Evolutionary conservation across 2,113 vertebrate species (phyloP), one percentile per base, ranked within the genome.

Genomic region (Ammodytes marinus): DNA sequence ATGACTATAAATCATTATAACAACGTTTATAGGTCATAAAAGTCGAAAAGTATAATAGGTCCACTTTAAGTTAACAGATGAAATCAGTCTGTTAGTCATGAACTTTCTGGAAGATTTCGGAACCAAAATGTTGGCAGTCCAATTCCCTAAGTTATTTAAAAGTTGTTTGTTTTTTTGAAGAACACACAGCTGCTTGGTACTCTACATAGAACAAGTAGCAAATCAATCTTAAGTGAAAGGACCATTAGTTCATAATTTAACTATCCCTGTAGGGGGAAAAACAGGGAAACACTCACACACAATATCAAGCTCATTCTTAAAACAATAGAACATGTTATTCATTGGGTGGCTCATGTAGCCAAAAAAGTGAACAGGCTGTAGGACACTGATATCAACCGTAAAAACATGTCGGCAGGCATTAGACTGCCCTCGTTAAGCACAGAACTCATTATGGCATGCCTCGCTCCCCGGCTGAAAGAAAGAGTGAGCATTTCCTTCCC

Each of bases 391-490:
- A 89, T 92, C 88, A n/a, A 75, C 83, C 79, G 77, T 87, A 83
- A 90, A 91, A 93, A 90, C 83, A 86, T 88, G 85, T 89, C 70
- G 52, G 63, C 75, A 84, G 77, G 83, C 85, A 87, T 91, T 90
- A 87, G 85, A 87, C 83, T 71, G 67, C 77, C 82, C 77, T 92
- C 76, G 85, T 91, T 87, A 89, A 87, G 86, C 87, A 90, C 72
- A 86, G 79, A 94, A 88, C 88, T 90, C 90, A 93, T 92, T 91
- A 91, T 69, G 65, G 67, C 69, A 79, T 69, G 74, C 71, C 85
- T 80, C 39, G 74, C 83, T 88, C 88, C 79, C 87, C 83, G 75
- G 83, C 83, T 84, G 83, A 84, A 88, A 84, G 60, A 89, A 86
- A 89, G 70, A 89, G 70, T 75, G 79, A 90, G 80, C 80, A 85